A percentile compares a stretch with the other conserved stretches of the same genome.
These are phyloP conservation scores for Botia almorhae DNA, from an alignment of 2,797 vertebrate species.

Conservation along the genomic window DNA sequence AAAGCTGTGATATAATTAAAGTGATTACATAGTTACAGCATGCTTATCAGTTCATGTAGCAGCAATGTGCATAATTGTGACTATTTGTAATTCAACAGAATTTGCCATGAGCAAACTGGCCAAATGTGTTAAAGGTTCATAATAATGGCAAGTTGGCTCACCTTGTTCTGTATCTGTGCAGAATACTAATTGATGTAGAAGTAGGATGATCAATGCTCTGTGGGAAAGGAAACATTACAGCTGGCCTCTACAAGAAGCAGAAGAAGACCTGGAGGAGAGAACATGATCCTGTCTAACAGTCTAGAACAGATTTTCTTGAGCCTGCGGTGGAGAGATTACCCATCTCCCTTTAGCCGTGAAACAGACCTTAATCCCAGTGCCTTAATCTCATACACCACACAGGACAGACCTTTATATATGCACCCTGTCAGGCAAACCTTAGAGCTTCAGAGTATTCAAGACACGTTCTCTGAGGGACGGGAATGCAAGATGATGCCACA, in stretches of 20 bases:
- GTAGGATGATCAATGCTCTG: neutral
- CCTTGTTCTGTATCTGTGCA: conserved; percentile 12
- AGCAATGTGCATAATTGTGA: conserved; percentile 17
- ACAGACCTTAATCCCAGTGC: conserved; percentile 60
- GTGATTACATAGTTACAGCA: conserved; percentile 10
- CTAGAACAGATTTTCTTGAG: conserved; percentile 54
- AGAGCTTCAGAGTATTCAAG: conserved; percentile 31
- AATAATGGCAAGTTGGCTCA: conserved; percentile 20
- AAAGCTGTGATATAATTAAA: conserved; percentile 28
- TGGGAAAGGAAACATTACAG: neutral
- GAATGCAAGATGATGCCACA: conserved; percentile 14
- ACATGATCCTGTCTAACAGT: conserved; percentile 49
- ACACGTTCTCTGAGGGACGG: conserved; percentile 23
- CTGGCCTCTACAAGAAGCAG: conserved; percentile 18
- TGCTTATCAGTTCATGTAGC: conserved; percentile 18
- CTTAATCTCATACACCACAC: conserved; percentile 59
- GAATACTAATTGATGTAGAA: conserved; percentile 16
- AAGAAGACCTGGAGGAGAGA: conserved; percentile 33
- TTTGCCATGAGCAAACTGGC: conserved; percentile 16
- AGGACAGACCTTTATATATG: conserved; percentile 59
- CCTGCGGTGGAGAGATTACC: conserved; percentile 63
- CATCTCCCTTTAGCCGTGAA: conserved; percentile 63
- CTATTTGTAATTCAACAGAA: conserved; percentile 35
- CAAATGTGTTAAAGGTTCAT: conserved; percentile 26
- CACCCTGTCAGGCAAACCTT: conserved; percentile 47